Percentiles rank a stretch among this genome's conserved stretches.
Evolutionary conservation across 1,140 invertebrate genomes (phyloP).

Genomic region (Drosophila fuyamai): DNA sequence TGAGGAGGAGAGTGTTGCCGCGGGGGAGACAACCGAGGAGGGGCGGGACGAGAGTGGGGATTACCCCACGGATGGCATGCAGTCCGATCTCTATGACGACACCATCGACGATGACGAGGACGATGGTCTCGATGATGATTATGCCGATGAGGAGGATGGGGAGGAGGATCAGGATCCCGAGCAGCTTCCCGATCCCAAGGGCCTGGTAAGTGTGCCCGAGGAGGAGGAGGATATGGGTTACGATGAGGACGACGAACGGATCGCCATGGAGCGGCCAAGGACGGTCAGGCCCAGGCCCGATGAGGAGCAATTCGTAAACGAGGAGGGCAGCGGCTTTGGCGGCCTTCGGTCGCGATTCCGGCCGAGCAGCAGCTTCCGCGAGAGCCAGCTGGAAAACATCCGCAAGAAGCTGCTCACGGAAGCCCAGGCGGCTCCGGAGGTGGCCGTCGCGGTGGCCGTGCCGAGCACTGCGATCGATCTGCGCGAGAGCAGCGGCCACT

Average conservation of each 20-base stretch:
- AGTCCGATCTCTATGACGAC: slow-evolving; percentile 75
- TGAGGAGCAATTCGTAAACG: slow-evolving; percentile 74
- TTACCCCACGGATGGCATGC: slow-evolving; percentile 76
- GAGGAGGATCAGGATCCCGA: slow-evolving; percentile 54
- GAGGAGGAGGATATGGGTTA: slow-evolving; percentile 83
- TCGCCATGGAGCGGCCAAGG: slow-evolving; percentile 69
- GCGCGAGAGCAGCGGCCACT: slow-evolving; percentile 84
- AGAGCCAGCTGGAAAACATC: slow-evolving; percentile 65
- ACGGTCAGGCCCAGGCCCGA: slow-evolving; percentile 59
- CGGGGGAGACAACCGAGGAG: slow-evolving; percentile 4
- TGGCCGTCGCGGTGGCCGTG: slow-evolving; percentile 55
- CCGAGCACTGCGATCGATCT: slow-evolving; percentile 80
- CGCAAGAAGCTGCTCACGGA: slow-evolving; percentile 73
- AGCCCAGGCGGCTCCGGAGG: slow-evolving; percentile 31
- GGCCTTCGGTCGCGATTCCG: slow-evolving; percentile 53
- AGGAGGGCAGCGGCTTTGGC: slow-evolving; percentile 75
- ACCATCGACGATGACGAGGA: slow-evolving; percentile 65
- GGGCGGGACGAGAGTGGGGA: slow-evolving; percentile 35
- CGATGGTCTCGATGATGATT: slow-evolving; percentile 60
- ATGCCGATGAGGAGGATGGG: slow-evolving; percentile 26
- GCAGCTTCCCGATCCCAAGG: slow-evolving; percentile 54
- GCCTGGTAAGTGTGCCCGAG: slow-evolving; percentile 45
- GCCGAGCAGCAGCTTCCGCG: slow-evolving; percentile 52
- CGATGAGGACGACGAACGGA: slow-evolving; percentile 79
- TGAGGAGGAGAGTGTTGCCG: slow-evolving; percentile 6